A percentile compares a stretch with the other conserved stretches of the same genome.
Evolutionary conservation across 1,140 invertebrate species (phyloP).

Genomic region (Lethocerus indicus): DNA sequence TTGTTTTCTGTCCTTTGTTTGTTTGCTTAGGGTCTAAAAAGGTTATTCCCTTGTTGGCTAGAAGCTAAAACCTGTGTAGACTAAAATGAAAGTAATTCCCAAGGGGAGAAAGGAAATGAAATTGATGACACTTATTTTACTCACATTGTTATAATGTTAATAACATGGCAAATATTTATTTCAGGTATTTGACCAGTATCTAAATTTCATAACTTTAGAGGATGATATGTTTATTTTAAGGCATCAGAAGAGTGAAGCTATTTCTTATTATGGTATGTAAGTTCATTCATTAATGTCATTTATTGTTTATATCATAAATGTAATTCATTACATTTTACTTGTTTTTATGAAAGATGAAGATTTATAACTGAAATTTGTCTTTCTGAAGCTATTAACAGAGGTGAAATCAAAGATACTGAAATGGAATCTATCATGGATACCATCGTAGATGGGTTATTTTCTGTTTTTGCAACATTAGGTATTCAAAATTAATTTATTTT

Average conservation of each 20-base stretch:
- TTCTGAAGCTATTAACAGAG: conserved; percentile 80
- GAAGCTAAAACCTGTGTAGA: too few relatives aligned
- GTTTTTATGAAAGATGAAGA: not conserved
- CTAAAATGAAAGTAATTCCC: too few relatives aligned
- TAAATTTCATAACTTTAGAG: conserved; percentile 96
- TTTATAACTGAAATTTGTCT: conserved; percentile 1
- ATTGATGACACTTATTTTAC: too few relatives aligned
- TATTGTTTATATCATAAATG: not conserved
- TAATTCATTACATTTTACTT: not conserved
- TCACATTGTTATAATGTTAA: too few relatives aligned
- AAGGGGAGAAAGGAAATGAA: too few relatives aligned
- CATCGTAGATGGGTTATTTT: conserved; percentile 93
- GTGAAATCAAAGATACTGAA: conserved; percentile 88
- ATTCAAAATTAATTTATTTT: conserved; percentile 19
- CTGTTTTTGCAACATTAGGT: conserved; percentile 90
- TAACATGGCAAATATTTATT: conserved; percentile 18
- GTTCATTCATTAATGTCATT: not conserved
- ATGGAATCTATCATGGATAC: conserved; percentile 89
- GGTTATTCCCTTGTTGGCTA: too few relatives aligned
- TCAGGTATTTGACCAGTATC: conserved; percentile 86
- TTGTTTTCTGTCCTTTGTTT: too few relatives aligned
- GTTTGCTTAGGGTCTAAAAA: too few relatives aligned
- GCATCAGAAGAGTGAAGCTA: conserved; percentile 74
- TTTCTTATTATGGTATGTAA: conserved; percentile 79
- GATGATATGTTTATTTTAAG: conserved; percentile 92